Base-by-base conservation (phyloP, 2,888 invertebrate species). In the Sylvicola cinctus region DNA sequence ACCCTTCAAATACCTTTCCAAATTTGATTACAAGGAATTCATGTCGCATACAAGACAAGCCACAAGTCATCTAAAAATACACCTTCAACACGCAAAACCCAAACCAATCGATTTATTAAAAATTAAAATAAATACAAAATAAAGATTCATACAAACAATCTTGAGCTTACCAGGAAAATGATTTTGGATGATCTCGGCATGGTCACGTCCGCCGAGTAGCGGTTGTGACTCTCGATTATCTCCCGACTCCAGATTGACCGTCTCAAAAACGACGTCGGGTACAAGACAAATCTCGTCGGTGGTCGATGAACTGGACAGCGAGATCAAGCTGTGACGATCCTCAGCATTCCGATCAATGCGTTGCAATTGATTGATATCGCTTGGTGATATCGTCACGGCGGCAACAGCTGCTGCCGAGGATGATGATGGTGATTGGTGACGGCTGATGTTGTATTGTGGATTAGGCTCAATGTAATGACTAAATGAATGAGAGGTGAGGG, bases 151-250 rank as follows among this genome's bases (percentile, higher is more conserved):
- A n/a, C n/a, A n/a, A n/a, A n/a, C n/a, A n/a, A n/a, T n/a, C 20
- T 6, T 20, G 20, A 4, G 8, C 40, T 46, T 55, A 85, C 88
- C 88, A 63, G 83, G 76, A 59, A 90, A 90, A 52, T 78, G 74
- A 58, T 90, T 88, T 51, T 70, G 79, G 40, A 78, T 71, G 45
- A 69, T 63, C 50, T 79, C 76, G 45, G 75, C 65, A 49, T 62
- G 61, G 50, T 76, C 70, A 55, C 73, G 73, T 62, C 80, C 78
- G 61, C 84, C 83, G 35, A 93, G 68, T 44, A 93, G 74, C 55
- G 91, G 91, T 65, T 91, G 90, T 62, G 83, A 85, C 70, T 93
- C 93, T 52, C 87, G 71, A 62, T 79, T 81, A 41, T 74, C 69
- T 42, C 78, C 71, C 34, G 78, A 77, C 70, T 83, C 83, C 74